phyloP scores from a whole-genome alignment of 2,888 invertebrate species.

The Autographa gamma region DNA sequence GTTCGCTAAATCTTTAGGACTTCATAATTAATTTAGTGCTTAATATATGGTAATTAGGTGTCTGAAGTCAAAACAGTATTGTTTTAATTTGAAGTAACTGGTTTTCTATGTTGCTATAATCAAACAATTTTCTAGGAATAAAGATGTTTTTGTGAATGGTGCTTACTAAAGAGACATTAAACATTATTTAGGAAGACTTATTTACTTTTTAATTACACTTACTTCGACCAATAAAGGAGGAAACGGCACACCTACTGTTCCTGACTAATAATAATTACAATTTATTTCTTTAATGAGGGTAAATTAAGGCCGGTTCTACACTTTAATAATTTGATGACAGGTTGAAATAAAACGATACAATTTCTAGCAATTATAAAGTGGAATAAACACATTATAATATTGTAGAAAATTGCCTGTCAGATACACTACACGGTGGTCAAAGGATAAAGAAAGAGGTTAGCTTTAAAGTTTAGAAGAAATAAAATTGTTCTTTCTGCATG shows the following conservation, averaged over 20 bases:
- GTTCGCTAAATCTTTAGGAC: background rate
- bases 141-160: background rate
- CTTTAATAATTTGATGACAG: background rate
- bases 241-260: background rate
- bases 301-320: background rate
- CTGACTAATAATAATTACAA: background rate
- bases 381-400: constrained; percentile 71
- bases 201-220: background rate
- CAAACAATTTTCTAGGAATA: background rate
- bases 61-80: background rate
- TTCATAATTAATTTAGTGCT: background rate
- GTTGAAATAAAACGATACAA: constrained; percentile 18
- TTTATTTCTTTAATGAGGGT: constrained; percentile 3
- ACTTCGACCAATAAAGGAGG: background rate
- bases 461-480: constrained; percentile 59
- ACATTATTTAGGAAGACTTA: background rate
- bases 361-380: constrained; percentile 37
- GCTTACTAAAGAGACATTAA: background rate
- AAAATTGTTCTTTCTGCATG: constrained; percentile 50
- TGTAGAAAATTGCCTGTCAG: constrained; percentile 84
- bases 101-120: too few species aligned
- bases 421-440: constrained; percentile 75
- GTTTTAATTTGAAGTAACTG: too few species aligned
- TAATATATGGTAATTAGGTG: constrained; percentile 4
- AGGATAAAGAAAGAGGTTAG: constrained; percentile 72